A percentile compares a stretch with the other conserved stretches of the same genome.
phyloP scores from a whole-genome alignment of 2,797 vertebrate genomes.

The Gambelia wislizenii region DNA sequence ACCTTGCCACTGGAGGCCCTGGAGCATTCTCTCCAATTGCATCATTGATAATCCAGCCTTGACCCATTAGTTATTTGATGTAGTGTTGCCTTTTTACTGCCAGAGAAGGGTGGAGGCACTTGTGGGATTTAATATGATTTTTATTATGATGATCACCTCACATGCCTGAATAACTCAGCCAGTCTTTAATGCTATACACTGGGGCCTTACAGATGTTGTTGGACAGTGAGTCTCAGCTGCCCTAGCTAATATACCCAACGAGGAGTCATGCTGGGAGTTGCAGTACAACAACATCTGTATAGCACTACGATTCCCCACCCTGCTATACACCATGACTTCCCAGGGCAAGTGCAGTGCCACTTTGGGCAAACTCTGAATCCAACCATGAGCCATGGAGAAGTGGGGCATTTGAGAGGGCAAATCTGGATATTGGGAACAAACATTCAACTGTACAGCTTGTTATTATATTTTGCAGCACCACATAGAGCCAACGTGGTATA shows the following conservation, averaged over 20 bases:
- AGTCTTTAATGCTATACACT: background rate
- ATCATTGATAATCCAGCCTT: too few species aligned
- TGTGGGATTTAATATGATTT: background rate
- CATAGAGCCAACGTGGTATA: too few species aligned
- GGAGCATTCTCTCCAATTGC: too few species aligned
- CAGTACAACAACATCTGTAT: too few species aligned
- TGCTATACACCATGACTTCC: too few species aligned
- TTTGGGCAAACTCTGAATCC: background rate
- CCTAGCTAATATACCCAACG: too few species aligned
- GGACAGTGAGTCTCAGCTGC: too few species aligned
- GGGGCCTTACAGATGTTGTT: too few species aligned
- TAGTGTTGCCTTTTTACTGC: background rate
- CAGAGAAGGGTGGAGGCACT: background rate
- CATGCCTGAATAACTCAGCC: background rate
- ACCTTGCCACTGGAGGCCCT: too few species aligned
- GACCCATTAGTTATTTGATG: background rate
- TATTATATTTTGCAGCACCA: too few species aligned
- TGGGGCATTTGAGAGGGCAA: background rate
- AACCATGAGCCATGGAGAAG: background rate
- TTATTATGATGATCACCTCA: background rate
- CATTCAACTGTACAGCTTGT: background rate
- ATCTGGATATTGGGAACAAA: background rate
- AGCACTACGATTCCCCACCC: too few species aligned
- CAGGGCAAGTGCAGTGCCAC: background rate
- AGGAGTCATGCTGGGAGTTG: too few species aligned